A percentile compares a stretch with the other conserved stretches of the same genome.
These are phyloP conservation scores for Saxicola maurus DNA, from an alignment of 2,797 vertebrate species.

Conservation along the genomic window DNA sequence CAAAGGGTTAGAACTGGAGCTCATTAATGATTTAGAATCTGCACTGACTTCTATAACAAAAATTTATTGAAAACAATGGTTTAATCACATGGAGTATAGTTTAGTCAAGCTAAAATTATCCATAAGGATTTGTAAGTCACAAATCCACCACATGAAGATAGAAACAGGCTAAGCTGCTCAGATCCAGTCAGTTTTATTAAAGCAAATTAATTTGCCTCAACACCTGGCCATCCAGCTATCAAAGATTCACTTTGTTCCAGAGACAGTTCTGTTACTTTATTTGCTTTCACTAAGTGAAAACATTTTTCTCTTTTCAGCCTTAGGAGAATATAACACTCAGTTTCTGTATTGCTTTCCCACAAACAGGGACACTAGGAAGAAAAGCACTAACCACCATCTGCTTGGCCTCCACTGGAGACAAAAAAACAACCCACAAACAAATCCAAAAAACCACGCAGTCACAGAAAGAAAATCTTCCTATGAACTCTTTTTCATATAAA, in stretches of 20 bases:
- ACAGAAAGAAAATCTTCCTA: not conserved
- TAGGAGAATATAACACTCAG: not conserved
- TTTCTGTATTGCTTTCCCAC: not conserved
- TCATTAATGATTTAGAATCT: not conserved
- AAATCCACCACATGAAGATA: not conserved
- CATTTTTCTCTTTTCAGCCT: not conserved
- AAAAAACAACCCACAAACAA: not conserved
- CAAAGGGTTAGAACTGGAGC: not conserved
- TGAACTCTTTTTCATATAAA: not conserved
- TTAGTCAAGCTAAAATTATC: not conserved
- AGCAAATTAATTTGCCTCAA: not conserved
- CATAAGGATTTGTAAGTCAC: not conserved
- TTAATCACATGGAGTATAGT: not conserved
- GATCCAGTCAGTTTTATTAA: not conserved
- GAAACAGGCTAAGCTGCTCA: not conserved
- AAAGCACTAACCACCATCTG: not conserved
- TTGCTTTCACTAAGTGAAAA: not conserved
- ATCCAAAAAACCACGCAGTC: accelerated
- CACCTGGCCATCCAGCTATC: not conserved
- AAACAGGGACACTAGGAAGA: not conserved
- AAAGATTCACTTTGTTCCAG: not conserved
- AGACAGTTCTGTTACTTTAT: not conserved
- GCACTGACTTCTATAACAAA: not conserved
- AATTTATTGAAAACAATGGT: not conserved
- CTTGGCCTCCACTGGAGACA: accelerated